These are phyloP conservation scores for Dolichomitus sp. DNA, from an alignment of 2,888 invertebrate species.

Conservation along the genomic window DNA sequence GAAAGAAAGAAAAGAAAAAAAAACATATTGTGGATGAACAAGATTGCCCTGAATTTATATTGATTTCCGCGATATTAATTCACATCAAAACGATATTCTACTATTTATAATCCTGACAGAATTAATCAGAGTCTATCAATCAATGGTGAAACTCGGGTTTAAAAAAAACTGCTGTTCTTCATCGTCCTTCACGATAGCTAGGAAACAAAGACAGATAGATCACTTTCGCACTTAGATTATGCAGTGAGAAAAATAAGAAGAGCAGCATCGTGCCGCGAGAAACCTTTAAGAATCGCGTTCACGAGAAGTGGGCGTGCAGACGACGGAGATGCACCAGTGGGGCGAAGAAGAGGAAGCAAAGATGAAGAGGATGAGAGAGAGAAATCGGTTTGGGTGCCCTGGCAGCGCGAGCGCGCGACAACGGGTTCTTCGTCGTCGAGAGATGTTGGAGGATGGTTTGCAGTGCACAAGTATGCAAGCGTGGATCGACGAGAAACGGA, in stretches of 20 bases:
- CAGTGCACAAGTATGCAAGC: constrained; percentile 6
- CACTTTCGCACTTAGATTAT: constrained; percentile 29
- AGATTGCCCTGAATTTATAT: constrained; percentile 21
- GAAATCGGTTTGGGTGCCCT: constrained; percentile 43
- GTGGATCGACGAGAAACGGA: constrained; percentile 74
- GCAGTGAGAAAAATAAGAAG: constrained; percentile 47
- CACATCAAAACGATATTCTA: neutral
- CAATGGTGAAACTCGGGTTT: neutral
- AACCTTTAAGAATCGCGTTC: constrained; percentile 62
- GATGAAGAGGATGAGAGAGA: constrained; percentile 48
- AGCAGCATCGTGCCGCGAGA: constrained; percentile 46
- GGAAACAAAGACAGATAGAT: constrained; percentile 42
- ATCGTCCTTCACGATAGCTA: constrained; percentile 10
- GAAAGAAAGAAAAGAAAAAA: constrained; percentile 5
- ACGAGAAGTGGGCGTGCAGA: constrained; percentile 65
- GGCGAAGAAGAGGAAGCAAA: constrained; percentile 61
- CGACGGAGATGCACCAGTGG: constrained; percentile 67
- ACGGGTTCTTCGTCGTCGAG: constrained; percentile 57
- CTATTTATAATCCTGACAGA: neutral
- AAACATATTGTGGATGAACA: neutral
- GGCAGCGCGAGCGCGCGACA: constrained; percentile 30
- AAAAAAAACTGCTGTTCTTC: neutral
- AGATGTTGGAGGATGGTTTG: constrained; percentile 41
- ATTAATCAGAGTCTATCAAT: constrained; percentile 1
- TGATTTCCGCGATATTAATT: constrained; percentile 23